Percentiles rank a stretch among this genome's conserved stretches.
Evolutionary conservation across 2,797 vertebrate genomes (phyloP).

Genomic region (Pachyuromys duprasi): DNA sequence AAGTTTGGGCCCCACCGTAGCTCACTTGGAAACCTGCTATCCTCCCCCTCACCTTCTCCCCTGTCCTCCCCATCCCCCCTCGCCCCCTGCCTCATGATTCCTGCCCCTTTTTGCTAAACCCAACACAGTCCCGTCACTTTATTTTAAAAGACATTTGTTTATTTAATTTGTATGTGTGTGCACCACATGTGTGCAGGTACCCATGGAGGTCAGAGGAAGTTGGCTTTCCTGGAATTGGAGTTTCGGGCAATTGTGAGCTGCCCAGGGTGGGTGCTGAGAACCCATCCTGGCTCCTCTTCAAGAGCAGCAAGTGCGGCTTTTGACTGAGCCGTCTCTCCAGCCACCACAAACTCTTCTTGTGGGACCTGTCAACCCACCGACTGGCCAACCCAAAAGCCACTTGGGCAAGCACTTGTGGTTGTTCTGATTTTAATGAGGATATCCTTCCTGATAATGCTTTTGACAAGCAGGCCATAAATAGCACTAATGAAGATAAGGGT

Average conservation of each 20-base stretch:
- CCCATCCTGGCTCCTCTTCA: neutral
- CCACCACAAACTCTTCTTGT: neutral
- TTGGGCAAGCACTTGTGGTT: neutral
- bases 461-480: neutral
- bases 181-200: neutral
- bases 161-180: neutral
- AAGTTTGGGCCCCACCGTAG: neutral
- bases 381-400: neutral
- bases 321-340: neutral
- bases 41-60: neutral
- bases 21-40: neutral
- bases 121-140: neutral
- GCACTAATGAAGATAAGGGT: conserved; percentile 44
- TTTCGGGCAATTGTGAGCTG: neutral
- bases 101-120: neutral
- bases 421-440: conserved; percentile 46
- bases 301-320: neutral
- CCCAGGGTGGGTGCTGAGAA: neutral
- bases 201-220: neutral
- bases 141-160: neutral
- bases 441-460: conserved; percentile 18
- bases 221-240: neutral
- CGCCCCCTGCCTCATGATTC: neutral
- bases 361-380: neutral
- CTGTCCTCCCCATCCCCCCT: neutral